Base-by-base conservation (phyloP, 2,113 vertebrate genomes). In the Solea solea region DNA sequence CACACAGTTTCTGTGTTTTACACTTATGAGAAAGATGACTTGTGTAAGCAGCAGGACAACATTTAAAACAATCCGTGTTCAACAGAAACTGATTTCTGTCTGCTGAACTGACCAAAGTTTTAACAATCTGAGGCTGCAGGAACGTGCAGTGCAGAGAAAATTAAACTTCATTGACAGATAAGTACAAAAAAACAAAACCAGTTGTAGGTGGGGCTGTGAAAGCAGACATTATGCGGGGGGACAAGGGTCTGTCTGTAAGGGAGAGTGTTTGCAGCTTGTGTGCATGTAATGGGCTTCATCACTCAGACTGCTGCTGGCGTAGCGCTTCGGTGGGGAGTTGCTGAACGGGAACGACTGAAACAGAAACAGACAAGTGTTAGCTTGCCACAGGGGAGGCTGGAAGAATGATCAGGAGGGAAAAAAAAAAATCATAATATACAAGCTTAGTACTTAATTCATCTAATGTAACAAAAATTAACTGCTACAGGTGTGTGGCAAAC, bases 261-360 rank as follows among this genome's bases (percentile, higher is more conserved):
- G 49, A 44, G 7, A 28, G 50, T 21, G n/a, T 34, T 46, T 48
- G 34, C 34, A 34, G 42, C 11, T 25, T 3, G 56, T n/a, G 57
- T 53, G 50, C 55, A 73, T 63, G 46, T 62, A 74, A 25, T 66
- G 61, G 46, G 63, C 69, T 79, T 88, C 64, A 63, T 85, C 76
- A 60, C 34, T 93, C 89, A 92, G 84, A 90, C 87, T 5, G 85
- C 89, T 21, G 83, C 89, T 21, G 92, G 90, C 1, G 89, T 90
- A 8, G 91, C 73, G 70, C 92, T 93, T 77, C 89, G 88, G 86
- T 89, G 76, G 57, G 82, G 91, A 82, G 81, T 94, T 84, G 87
- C 84, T 44, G 93, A 92, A 66, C 92, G 91, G 89, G 93, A 94
- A 82, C 91, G 93, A 90, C 93, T 94, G 83, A 89, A 86, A 91